Conservation (phyloP, 2,888 invertebrate species). For the Platypus cylindrus region DNA sequence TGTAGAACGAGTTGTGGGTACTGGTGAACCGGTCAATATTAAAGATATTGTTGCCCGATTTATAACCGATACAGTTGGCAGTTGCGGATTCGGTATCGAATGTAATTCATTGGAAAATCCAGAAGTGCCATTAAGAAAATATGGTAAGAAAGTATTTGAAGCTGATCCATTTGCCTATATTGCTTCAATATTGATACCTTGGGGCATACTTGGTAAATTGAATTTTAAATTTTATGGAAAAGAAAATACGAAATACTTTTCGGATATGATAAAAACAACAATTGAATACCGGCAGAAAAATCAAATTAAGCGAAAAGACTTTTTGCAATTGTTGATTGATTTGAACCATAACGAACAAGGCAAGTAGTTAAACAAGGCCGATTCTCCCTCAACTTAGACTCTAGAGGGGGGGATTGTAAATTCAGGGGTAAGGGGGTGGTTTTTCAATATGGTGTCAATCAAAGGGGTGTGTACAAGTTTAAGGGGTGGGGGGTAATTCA, state of each 20-base stretch:
- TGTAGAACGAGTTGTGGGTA: slow-evolving; percentile 8
- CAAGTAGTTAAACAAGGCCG: too few relatives aligned
- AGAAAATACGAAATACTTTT: slow-evolving; percentile 33
- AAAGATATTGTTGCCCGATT: slow-evolving; percentile 40
- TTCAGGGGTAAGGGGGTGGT: too few relatives aligned
- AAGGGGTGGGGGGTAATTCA: too few relatives aligned
- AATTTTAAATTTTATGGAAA: too few relatives aligned
- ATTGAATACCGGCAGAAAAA: slow-evolving; percentile 35
- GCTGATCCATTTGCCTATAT: not conserved
- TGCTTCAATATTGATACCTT: not conserved
- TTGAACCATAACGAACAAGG: slow-evolving; percentile 26
- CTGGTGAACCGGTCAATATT: slow-evolving; percentile 14
- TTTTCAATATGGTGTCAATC: too few relatives aligned
- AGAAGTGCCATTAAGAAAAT: slow-evolving; percentile 34
- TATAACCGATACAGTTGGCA: slow-evolving; percentile 44
- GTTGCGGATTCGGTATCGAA: slow-evolving; percentile 44
- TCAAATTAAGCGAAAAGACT: slow-evolving; percentile 38
- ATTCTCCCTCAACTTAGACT: too few relatives aligned
- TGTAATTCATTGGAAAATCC: slow-evolving; percentile 41
- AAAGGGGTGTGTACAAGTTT: too few relatives aligned
- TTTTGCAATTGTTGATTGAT: slow-evolving; percentile 40
- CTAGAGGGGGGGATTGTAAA: too few relatives aligned
- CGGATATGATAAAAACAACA: slow-evolving; percentile 31
- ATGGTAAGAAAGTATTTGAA: slow-evolving; percentile 4
- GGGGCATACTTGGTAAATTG: too few relatives aligned